Evolutionary conservation across 2,797 vertebrate genomes (phyloP).

Genomic region (Carapus acus): DNA sequence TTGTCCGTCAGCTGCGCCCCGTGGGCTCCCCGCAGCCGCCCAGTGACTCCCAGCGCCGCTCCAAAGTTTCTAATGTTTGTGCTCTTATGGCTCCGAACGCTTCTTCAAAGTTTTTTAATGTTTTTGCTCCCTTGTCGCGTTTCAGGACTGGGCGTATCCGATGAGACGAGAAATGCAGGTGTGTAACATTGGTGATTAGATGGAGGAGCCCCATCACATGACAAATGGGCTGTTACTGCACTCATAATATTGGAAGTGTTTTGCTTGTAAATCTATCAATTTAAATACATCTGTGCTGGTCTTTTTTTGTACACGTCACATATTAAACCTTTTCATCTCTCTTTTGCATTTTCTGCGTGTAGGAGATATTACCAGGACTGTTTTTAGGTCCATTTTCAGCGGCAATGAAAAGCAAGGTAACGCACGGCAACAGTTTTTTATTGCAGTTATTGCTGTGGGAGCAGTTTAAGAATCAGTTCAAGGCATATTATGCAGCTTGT

Average conservation of each 20-base stretch:
- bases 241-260: no score
- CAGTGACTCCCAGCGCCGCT: background rate
- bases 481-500: no score
- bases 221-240: no score
- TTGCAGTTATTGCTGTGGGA: no score
- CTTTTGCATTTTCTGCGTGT: slow-evolving; percentile 28
- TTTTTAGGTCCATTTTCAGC: slow-evolving; percentile 98
- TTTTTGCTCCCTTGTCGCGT: slow-evolving; percentile 1
- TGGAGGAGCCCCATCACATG: background rate
- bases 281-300: no score
- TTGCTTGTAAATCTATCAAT: no score
- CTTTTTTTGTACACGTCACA: no score
- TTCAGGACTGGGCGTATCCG: slow-evolving; percentile 96
- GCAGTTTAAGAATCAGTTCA: no score
- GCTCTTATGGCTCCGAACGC: background rate
- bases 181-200: slow-evolving; percentile 20
- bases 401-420: slow-evolving; percentile 99
- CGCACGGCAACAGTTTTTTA: background rate
- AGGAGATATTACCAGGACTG: slow-evolving; percentile 97
- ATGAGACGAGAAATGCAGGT: slow-evolving; percentile 99
- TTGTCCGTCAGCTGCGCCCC: slow-evolving; percentile 4
- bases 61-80: slow-evolving; percentile 1
- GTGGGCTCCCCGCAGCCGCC: background rate
- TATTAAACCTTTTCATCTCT: background rate
- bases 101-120: background rate